These are phyloP conservation scores for Psammodynastes pulverulentus DNA, from an alignment of 2,113 vertebrate species.

Conservation along the genomic window DNA sequence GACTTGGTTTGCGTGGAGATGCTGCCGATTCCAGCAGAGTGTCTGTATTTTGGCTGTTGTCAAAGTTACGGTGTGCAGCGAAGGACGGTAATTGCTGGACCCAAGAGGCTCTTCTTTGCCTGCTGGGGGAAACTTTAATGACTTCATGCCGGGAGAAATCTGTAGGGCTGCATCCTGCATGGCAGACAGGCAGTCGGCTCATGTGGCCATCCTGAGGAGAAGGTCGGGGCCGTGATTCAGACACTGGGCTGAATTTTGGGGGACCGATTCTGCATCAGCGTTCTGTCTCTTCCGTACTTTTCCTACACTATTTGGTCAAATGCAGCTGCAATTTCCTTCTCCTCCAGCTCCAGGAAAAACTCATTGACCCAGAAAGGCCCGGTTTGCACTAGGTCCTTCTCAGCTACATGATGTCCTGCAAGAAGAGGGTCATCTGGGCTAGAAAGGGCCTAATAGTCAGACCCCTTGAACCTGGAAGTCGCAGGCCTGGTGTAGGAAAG, in stretches of 20 bases:
- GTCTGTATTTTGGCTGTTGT: constrained; percentile 58
- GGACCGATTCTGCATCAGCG: neutral
- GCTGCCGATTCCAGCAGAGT: constrained; percentile 14
- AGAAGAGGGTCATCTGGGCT: neutral
- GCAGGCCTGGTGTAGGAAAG: neutral
- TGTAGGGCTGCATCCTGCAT: neutral
- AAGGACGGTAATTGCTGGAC: constrained; percentile 34
- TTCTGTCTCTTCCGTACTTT: constrained; percentile 14
- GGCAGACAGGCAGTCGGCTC: neutral
- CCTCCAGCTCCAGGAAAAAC: neutral
- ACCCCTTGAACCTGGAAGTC: neutral
- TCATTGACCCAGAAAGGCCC: no score
- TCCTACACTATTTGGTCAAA: neutral
- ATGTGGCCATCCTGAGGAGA: neutral
- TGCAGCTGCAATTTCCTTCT: neutral
- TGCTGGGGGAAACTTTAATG: constrained; percentile 32
- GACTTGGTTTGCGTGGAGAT: neutral
- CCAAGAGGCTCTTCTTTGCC: constrained; percentile 33
- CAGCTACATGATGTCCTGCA: neutral
- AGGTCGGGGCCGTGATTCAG: constrained; percentile 40
- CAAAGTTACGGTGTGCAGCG: constrained; percentile 34
- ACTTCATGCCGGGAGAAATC: neutral
- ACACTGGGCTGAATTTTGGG: constrained; percentile 23
- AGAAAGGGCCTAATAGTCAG: neutral
- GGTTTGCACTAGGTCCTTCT: neutral